A percentile compares a stretch with the other conserved stretches of the same genome.
Conservation (phyloP, 2,888 invertebrate genomes). For the Subacronicta megacephala region DNA sequence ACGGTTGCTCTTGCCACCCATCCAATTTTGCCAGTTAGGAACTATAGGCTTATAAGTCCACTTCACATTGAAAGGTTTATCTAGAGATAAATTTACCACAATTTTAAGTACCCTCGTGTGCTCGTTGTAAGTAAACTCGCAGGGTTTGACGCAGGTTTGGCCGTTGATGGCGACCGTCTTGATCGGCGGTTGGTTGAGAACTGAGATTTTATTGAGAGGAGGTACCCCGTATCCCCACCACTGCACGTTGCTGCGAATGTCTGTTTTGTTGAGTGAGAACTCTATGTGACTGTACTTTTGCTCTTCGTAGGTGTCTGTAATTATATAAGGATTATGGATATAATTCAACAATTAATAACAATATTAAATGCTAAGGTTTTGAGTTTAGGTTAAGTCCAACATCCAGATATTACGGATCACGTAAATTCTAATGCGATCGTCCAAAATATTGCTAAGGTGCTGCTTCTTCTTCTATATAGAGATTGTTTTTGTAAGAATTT, state of each 20-base stretch:
- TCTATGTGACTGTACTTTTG: constrained; percentile 88
- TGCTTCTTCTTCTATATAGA: no score
- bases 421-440: no score
- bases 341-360: no score
- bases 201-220: constrained; percentile 69
- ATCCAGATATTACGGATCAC: no score
- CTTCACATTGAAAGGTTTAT: constrained; percentile 75
- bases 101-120: constrained; percentile 68
- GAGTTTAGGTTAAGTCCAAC: no score
- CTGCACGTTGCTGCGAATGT: constrained; percentile 68
- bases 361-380: no score
- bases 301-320: constrained; percentile 90
- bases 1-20: constrained; percentile 38
- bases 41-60: constrained; percentile 68
- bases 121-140: constrained; percentile 67
- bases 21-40: constrained; percentile 44
- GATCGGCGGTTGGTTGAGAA: constrained; percentile 69
- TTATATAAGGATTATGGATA: constrained; percentile 10
- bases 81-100: constrained; percentile 73
- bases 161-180: constrained; percentile 71
- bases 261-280: constrained; percentile 76
- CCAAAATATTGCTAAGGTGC: no score
- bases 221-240: constrained; percentile 88
- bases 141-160: constrained; percentile 66
- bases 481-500: no score